These are phyloP conservation scores for Bombus polaris DNA, from an alignment of 1,140 invertebrate genomes.

Conservation along the genomic window DNA sequence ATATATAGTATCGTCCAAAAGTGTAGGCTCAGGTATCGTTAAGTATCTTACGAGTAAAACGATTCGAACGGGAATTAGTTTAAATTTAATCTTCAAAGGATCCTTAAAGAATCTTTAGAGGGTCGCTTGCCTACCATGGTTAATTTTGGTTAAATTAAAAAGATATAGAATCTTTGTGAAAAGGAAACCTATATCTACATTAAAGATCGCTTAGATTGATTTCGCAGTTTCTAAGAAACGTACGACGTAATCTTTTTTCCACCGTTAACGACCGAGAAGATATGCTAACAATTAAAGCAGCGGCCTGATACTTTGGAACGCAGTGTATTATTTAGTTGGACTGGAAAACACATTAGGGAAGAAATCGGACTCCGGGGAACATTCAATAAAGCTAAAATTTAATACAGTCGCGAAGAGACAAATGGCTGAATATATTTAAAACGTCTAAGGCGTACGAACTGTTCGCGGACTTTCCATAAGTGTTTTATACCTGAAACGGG, in stretches of 20 bases:
- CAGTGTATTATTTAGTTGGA: background rate
- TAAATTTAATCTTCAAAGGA: no score
- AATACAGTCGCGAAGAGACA: background rate
- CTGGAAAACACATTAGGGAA: background rate
- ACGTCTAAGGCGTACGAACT: background rate
- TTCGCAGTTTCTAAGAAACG: background rate
- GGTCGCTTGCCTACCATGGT: background rate
- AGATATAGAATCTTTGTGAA: background rate
- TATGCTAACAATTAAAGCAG: background rate
- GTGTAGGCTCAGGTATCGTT: background rate
- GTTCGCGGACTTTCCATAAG: slow-evolving; percentile 17
- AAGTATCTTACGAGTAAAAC: no score
- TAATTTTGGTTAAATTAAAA: background rate
- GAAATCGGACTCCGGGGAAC: background rate
- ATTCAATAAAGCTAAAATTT: slow-evolving; percentile 5
- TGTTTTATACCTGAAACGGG: slow-evolving; percentile 37
- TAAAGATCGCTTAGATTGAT: background rate
- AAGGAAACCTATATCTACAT: background rate
- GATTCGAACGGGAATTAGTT: no score
- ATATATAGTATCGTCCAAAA: background rate
- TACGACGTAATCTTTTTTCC: background rate
- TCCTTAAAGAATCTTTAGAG: no score
- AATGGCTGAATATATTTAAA: background rate
- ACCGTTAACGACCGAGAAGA: background rate
- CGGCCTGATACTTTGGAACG: background rate